These are phyloP conservation scores for Periparus ater DNA, from an alignment of 2,797 vertebrate genomes.

Conservation along the genomic window DNA sequence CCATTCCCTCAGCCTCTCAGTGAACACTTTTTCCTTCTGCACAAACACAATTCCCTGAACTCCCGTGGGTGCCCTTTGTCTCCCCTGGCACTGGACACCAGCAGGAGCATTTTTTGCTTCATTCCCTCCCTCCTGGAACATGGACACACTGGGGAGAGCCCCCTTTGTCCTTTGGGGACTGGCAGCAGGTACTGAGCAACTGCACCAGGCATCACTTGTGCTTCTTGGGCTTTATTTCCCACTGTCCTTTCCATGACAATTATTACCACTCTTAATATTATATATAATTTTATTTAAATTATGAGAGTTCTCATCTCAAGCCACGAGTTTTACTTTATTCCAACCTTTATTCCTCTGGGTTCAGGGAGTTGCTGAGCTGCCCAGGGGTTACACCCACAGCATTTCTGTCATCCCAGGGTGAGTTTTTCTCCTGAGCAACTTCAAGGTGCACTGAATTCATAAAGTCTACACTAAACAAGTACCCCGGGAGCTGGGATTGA, in stretches of 20 bases:
- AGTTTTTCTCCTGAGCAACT: background rate
- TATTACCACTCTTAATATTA: background rate
- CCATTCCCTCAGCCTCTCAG: too few relatives aligned
- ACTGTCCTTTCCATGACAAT: background rate
- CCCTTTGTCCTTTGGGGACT: background rate
- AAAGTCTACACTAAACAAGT: background rate
- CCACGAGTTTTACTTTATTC: background rate
- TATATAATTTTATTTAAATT: background rate
- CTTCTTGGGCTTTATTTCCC: background rate
- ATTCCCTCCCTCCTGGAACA: background rate
- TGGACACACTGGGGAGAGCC: background rate
- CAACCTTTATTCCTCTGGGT: background rate
- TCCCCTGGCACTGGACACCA: background rate
- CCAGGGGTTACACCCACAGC: background rate
- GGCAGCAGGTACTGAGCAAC: background rate
- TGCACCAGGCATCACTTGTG: background rate
- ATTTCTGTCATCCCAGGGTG: background rate
- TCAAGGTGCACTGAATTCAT: background rate
- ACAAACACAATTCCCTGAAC: background rate
- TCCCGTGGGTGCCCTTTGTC: background rate
- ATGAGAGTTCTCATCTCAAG: background rate
- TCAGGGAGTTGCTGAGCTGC: background rate
- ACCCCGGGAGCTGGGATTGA: background rate
- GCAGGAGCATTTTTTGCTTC: background rate
- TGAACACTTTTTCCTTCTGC: too few relatives aligned